Conservation (phyloP, 37 sponge, comb jelly and placozoan genomes). For the Mnemiopsis leidyi region DNA sequence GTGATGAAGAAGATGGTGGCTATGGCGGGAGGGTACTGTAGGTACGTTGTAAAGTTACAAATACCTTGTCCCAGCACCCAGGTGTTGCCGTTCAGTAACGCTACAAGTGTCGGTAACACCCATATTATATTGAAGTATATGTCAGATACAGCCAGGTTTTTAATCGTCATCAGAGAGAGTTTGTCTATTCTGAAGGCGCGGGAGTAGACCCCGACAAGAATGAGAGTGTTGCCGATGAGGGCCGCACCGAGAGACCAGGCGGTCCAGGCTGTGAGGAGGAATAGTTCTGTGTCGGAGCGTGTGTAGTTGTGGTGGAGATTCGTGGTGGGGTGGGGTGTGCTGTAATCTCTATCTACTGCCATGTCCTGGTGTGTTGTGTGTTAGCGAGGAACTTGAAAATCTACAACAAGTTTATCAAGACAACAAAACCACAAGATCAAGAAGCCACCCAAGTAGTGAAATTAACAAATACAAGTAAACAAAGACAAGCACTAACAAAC, state of each 20-base stretch:
- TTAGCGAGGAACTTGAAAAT: background rate
- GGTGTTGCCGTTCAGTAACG: background rate
- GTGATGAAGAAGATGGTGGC: constrained; percentile 54
- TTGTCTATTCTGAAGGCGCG: constrained; percentile 40
- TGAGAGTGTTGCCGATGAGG: constrained; percentile 17
- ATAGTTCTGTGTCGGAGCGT: background rate
- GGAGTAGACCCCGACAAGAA: background rate
- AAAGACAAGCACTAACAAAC: too few relatives aligned
- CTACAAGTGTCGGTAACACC: constrained; percentile 6
- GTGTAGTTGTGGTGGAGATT: background rate
- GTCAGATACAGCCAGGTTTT: constrained; percentile 26
- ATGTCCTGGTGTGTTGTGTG: background rate
- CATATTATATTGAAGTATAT: constrained; percentile 20
- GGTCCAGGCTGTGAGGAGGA: background rate
- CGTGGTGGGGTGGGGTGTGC: background rate
- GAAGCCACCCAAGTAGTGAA: too few relatives aligned
- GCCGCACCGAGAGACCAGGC: background rate
- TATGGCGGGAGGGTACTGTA: constrained; percentile 47
- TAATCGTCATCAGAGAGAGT: background rate
- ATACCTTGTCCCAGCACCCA: background rate
- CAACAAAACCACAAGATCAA: too few relatives aligned
- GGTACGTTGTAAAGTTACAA: background rate
- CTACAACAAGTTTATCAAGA: background rate
- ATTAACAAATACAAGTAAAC: too few relatives aligned
- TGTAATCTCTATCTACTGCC: background rate